Evolutionary conservation across 2,888 invertebrate species (phyloP).

Genomic region (Ectobius pallidus): DNA sequence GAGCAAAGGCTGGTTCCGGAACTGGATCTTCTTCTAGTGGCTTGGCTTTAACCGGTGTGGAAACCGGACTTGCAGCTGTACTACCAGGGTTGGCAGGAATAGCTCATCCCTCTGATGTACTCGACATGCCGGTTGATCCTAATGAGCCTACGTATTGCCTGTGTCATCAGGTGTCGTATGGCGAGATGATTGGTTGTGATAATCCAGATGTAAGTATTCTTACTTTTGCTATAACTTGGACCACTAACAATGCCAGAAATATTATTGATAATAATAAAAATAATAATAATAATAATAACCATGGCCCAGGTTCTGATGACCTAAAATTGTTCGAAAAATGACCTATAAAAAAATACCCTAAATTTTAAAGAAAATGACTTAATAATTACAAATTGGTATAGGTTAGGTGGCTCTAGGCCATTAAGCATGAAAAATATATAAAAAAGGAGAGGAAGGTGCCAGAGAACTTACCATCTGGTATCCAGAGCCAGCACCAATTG

Average conservation of each 20-base stretch:
- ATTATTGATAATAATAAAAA: background rate
- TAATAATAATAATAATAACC: too few relatives aligned
- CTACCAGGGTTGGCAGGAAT: slow-evolving; percentile 62
- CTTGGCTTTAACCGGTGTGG: slow-evolving; percentile 46
- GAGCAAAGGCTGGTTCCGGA: slow-evolving; percentile 52
- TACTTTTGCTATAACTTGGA: too few relatives aligned
- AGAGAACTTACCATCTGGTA: background rate
- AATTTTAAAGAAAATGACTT: too few relatives aligned
- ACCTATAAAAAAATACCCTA: too few relatives aligned
- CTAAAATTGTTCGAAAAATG: too few relatives aligned
- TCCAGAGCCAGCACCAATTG: too few relatives aligned
- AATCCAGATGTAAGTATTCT: slow-evolving; percentile 75
- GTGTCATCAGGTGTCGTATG: slow-evolving; percentile 96
- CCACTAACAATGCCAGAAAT: too few relatives aligned
- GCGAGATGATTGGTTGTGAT: slow-evolving; percentile 97
- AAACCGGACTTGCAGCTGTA: slow-evolving; percentile 52
- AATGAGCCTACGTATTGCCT: slow-evolving; percentile 98
- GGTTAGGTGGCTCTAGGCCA: too few relatives aligned
- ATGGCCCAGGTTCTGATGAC: too few relatives aligned
- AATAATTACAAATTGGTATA: too few relatives aligned
- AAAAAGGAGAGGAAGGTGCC: too few relatives aligned
- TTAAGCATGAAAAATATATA: too few relatives aligned
- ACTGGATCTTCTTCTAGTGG: slow-evolving; percentile 48
- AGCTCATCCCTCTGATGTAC: slow-evolving; percentile 86
- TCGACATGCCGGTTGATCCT: slow-evolving; percentile 92